Evolutionary conservation across 2,797 vertebrate genomes (phyloP), one percentile per base, ranked within the genome.

Genomic region (Poliocrania exsul): DNA sequence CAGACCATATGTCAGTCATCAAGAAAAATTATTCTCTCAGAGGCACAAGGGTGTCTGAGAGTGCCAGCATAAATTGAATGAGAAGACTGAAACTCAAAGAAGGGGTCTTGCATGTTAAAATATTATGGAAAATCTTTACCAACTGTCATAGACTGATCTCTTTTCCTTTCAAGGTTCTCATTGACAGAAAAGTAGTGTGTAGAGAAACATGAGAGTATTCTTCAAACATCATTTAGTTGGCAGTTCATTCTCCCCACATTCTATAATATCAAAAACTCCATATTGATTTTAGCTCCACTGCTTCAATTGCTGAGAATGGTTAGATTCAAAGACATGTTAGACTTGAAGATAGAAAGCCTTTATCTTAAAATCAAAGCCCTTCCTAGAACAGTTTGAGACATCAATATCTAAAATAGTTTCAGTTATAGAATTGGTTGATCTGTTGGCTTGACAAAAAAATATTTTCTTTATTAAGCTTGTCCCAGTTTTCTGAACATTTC

Each of bases 81-180:
- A 77, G 18, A 67, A 89, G 35, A 14, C 16, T 65, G 64, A 82
- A 91, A 91, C 90, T 92, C 87, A 90, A 75, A 74, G 72, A 86
- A 62, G 11, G 11, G 23, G 20, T 33, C 42, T 77, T 82, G 74
- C 44, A 46, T 54, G 67, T 72, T 88, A 77, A 96, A 92, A 95
- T 83, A 54, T 12, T 72, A 88, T 65, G 49, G 56, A 84, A 95
- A 96, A 95, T 78, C 40, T 93, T 88, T 96, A 70, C 38, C 40
- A 92, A 33, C 75, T 91, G 75, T 87, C 83, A 81, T 51, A 70
- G 77, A 51, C 51, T 71, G 79, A 89, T 81, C 4, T 3, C 5
- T 83, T 94, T 92, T 83, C 40, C 53, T 72, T 95, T 92, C 49
- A 94, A 67, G 21, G 26, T 28, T 72, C 46, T 90, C 38, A 83